phyloP scores from a whole-genome alignment of 2,113 vertebrate genomes.

The Brachypodius melanocephalos region DNA sequence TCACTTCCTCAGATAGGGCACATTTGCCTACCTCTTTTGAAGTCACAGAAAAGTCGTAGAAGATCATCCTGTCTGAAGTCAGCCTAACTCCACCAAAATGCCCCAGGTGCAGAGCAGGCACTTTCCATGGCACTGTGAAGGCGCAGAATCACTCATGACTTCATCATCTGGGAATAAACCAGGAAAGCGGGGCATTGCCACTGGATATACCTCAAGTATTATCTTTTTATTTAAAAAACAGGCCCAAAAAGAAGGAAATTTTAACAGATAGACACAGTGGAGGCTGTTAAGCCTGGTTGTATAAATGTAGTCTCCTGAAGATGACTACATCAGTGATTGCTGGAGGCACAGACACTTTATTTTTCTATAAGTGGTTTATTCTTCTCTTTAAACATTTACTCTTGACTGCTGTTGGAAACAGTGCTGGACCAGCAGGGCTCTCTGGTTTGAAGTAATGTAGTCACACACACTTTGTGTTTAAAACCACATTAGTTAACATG shows the following conservation, averaged over 20 bases:
- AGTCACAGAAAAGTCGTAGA: background rate
- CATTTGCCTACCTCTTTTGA: constrained; percentile 39
- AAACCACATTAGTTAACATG: background rate
- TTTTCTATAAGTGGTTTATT: background rate
- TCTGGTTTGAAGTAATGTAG: background rate
- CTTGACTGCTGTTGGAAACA: background rate
- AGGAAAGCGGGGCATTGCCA: background rate
- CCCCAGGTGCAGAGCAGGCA: background rate
- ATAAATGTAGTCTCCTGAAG: background rate
- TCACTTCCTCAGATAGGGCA: constrained; percentile 5
- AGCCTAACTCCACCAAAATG: constrained; percentile 19
- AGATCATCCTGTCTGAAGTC: constrained; percentile 17
- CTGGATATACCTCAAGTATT: background rate
- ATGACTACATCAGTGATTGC: background rate
- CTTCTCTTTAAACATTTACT: background rate
- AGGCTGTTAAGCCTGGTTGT: background rate
- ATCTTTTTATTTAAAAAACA: background rate
- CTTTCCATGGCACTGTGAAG: background rate
- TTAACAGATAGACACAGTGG: background rate
- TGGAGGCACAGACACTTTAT: background rate
- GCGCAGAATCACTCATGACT: background rate
- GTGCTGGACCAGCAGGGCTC: background rate
- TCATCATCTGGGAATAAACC: background rate
- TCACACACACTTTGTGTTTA: background rate
- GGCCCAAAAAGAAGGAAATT: background rate